Evolutionary conservation across 2,888 invertebrate genomes (phyloP).

Genomic region (Thecophora atra): DNA sequence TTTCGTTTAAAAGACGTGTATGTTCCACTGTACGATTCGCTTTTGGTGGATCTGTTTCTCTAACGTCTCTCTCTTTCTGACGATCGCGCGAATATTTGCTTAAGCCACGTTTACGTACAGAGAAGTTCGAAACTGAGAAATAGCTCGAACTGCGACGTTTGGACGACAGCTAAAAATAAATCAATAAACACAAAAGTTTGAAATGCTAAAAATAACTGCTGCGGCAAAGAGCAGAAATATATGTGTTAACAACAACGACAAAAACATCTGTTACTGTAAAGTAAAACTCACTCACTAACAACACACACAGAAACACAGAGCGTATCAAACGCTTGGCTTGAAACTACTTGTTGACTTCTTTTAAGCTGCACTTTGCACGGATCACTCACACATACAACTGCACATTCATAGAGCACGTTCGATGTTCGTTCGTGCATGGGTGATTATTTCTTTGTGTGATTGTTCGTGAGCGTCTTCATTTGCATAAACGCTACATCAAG

Average conservation of each 20-base stretch:
- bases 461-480: conserved; percentile 15
- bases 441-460: conserved; percentile 22
- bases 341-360: conserved; percentile 10
- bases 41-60: neutral
- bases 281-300: no score
- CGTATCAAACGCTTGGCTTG: neutral
- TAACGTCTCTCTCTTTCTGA: neutral
- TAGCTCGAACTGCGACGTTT: conserved; percentile 24
- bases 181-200: conserved; percentile 21
- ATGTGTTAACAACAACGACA: conserved; percentile 22
- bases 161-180: conserved; percentile 29
- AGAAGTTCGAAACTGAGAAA: neutral
- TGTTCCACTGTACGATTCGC: neutral
- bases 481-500: neutral
- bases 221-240: neutral
- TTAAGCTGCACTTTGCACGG: conserved; percentile 32
- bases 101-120: neutral
- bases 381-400: neutral
- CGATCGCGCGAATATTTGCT: no score
- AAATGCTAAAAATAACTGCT: conserved; percentile 31
- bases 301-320: conserved; percentile 16
- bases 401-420: neutral
- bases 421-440: conserved; percentile 24
- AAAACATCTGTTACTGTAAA: neutral
- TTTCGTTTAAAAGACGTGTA: no score